Base-by-base conservation (phyloP, 2,888 invertebrate genomes). In the Lomographa bimaculata region DNA sequence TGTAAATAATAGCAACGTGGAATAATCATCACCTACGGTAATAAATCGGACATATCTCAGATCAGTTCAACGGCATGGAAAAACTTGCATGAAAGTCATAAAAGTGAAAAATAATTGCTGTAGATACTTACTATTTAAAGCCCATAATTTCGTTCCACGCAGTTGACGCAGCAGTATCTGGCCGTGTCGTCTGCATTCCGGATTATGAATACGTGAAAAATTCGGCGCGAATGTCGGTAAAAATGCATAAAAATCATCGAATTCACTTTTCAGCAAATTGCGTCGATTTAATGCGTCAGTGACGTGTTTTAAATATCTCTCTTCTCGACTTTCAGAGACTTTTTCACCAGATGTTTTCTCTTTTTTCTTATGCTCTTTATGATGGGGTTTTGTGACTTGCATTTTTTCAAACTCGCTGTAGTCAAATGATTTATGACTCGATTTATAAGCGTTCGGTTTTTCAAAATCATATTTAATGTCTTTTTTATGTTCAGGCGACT, bases 191-290 rank as follows among this genome's bases (percentile, higher is more conserved):
- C 92, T 90, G 80, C 94, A 94, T 70, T 92, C 91, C 28, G 90
- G 80, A 64, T 92, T 91, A 63, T 91, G 90, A 49, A 93, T 91
- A 51, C 90, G 90, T 40, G 92, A 91, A 69, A 92, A 92, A 80
- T 93, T 93, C 45, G 93, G 92, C 50, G 93, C 91, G 74, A 94
- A 94, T 28, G 92, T 92, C 41, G 93, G 93, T 50, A 93, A 83
- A 64, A 91, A 91, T 57, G 92, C 90, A 67, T 93, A 91, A 53
- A 93, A 83, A 58, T 91, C 90, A 64, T 92, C 91, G 64, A 93
- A 91, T 76, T 89, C 89, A 68, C 90, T 89, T 66, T 89, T 79
- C 9, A 85, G 72, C 49, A 90, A 76, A 60, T 84, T 86, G 34
- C 80, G 78, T 54, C 84, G 69, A 9, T 77, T 64, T 40, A 86